These are phyloP conservation scores for Lampris megalopsis DNA, from an alignment of 2,113 vertebrate species.

Conservation along the genomic window DNA sequence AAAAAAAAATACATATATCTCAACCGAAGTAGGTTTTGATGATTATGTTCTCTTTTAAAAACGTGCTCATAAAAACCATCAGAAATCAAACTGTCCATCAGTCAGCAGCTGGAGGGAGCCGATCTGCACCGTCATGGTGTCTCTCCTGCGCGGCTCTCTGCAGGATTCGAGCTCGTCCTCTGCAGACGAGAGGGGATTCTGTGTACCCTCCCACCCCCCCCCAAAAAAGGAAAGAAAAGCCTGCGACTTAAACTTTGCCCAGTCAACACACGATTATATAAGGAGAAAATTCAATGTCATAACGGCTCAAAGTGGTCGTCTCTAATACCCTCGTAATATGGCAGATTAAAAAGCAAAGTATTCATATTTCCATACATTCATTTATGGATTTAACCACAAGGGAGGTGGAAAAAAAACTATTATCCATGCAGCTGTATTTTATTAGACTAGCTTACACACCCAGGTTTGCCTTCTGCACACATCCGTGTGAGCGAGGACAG, in stretches of 20 bases:
- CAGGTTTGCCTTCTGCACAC: not conserved
- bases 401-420: not conserved
- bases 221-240: constrained; percentile 25
- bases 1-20: too few species aligned
- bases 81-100: too few species aligned
- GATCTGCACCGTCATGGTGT: too few species aligned
- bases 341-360: constrained; percentile 25
- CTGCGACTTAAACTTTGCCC: constrained; percentile 35
- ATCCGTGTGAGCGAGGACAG: not conserved
- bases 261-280: constrained; percentile 58
- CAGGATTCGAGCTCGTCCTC: not conserved
- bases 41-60: too few species aligned
- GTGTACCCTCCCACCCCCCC: not conserved
- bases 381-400: not conserved
- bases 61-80: too few species aligned
- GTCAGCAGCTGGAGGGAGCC: too few species aligned
- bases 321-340: constrained; percentile 43
- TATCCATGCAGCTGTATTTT: not conserved
- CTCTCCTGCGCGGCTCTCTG: not conserved
- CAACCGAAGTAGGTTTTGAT: too few species aligned
- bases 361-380: constrained; percentile 22
- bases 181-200: constrained; percentile 8
- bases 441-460: not conserved
- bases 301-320: constrained; percentile 44
- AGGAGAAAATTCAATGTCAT: constrained; percentile 69